Evolutionary conservation across 2,797 vertebrate genomes (phyloP), one percentile per base, ranked within the genome.

Genomic region (Peromyscus attwateri): DNA sequence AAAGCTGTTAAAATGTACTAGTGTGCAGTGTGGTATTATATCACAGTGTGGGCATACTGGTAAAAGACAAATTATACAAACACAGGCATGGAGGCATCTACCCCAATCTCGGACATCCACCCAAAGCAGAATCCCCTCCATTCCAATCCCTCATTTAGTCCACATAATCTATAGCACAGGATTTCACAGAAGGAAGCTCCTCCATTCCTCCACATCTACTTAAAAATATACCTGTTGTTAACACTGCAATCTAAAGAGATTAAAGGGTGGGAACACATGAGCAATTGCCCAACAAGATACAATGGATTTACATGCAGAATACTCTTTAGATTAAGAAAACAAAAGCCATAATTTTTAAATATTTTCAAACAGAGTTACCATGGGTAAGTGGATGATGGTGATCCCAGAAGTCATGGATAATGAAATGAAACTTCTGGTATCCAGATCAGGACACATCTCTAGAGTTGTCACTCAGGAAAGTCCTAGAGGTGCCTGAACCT

Each of bases 1-100:
- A 98, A 98, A 97, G 94, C 77, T 94, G 73, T 81, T 97, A 89
- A 77, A 95, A 96, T 49, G 23, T 79, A 96, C 82, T 75, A 68
- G 96, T 93, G 89, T 64, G 29, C 17, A 91, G 52, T 46, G 21
- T 94, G 79, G 62, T 8, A 2, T 55, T 81, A 43, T 62, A 79
- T 52, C 92, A 87, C 75, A 31, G 64, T 46, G 37, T 4, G 8
- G 1, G 0, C 96, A 97, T 11, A 68, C 70, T 91, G 52, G 34
- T 2, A 96, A 98, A 95, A 95, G 89, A 79, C 91, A 96, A 79
- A 11, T 68, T 89, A 57, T 17, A 21, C 27, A 89, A 77, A 34
- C 90, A 23, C 6, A 46, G 23, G 34, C 92, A 55, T 57, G 34
- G 49, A 23, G 46, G 2, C 83, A 73, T 31, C 91, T 49, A 70